Evolutionary conservation across 2,797 vertebrate species (phyloP).

Genomic region (Heteromormyrus szaboi): DNA sequence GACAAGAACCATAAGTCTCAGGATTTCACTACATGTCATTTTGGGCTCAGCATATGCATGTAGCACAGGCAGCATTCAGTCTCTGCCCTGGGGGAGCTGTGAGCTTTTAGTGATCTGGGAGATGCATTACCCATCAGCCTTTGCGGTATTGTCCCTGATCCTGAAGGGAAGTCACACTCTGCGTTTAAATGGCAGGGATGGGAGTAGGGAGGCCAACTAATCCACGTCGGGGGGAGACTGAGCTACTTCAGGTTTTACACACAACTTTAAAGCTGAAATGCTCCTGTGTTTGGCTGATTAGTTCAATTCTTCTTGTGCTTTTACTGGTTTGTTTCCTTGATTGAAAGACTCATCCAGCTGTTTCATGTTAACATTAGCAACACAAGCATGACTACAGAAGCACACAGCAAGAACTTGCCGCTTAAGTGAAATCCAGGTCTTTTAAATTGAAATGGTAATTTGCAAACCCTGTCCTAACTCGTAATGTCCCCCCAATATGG

Average conservation of each 20-base stretch:
- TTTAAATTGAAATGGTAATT: neutral
- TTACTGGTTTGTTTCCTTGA: neutral
- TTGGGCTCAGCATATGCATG: neutral
- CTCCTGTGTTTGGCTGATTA: neutral
- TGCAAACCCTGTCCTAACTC: neutral
- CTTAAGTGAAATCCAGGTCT: neutral
- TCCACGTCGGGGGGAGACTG: neutral
- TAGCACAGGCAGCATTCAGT: neutral
- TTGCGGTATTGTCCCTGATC: neutral
- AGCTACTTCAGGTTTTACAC: neutral
- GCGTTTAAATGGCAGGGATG: neutral
- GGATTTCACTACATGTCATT: neutral
- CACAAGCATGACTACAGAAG: neutral
- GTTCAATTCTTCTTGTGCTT: neutral
- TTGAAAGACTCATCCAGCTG: neutral
- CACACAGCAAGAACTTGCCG: neutral
- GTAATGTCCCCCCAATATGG: neutral
- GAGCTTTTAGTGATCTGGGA: neutral
- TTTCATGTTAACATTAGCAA: neutral
- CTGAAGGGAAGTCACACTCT: neutral
- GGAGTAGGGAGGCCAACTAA: neutral
- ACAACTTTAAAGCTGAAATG: neutral
- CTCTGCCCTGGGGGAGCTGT: neutral
- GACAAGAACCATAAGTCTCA: conserved; percentile 24
- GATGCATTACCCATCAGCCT: neutral